Evolutionary conservation across 2,888 invertebrate genomes (phyloP).

Genomic region (Ennomos fuscantarius): DNA sequence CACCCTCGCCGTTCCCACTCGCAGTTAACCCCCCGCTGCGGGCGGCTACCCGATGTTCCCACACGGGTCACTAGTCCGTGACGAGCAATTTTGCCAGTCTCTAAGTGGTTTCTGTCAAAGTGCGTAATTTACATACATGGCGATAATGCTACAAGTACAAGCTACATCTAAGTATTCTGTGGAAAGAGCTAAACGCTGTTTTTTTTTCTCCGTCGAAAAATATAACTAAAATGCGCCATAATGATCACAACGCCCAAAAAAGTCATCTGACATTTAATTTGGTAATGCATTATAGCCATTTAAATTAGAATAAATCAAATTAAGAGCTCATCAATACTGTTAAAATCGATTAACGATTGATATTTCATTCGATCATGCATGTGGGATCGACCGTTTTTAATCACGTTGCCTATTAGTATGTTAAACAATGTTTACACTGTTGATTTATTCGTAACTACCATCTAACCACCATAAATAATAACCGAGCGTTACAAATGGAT

Average conservation of each 20-base stretch:
- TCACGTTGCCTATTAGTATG: slow-evolving; percentile 34
- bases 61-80: slow-evolving; percentile 71
- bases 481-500: slow-evolving; percentile 65
- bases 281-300: background rate
- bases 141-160: slow-evolving; percentile 19
- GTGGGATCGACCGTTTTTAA: slow-evolving; percentile 37
- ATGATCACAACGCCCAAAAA: background rate
- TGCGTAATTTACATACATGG: slow-evolving; percentile 46
- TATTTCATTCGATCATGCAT: slow-evolving; percentile 27
- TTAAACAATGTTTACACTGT: slow-evolving; percentile 43
- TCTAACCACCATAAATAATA: slow-evolving; percentile 44
- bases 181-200: slow-evolving; percentile 22
- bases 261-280: background rate
- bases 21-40: slow-evolving; percentile 39
- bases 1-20: slow-evolving; percentile 46
- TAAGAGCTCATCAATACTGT: slow-evolving; percentile 24
- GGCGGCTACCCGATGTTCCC: slow-evolving; percentile 64
- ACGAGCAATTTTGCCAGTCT: slow-evolving; percentile 74
- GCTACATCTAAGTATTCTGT: background rate
- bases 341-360: slow-evolving; percentile 11
- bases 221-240: background rate
- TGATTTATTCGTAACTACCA: slow-evolving; percentile 42
- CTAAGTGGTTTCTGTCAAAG: slow-evolving; percentile 51
- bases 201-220: slow-evolving; percentile 10
- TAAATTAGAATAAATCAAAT: slow-evolving; percentile 25